Percentiles rank a stretch among this genome's conserved stretches.
Conservation (phyloP, 2,113 vertebrate genomes). For the Neogale vison region DNA sequence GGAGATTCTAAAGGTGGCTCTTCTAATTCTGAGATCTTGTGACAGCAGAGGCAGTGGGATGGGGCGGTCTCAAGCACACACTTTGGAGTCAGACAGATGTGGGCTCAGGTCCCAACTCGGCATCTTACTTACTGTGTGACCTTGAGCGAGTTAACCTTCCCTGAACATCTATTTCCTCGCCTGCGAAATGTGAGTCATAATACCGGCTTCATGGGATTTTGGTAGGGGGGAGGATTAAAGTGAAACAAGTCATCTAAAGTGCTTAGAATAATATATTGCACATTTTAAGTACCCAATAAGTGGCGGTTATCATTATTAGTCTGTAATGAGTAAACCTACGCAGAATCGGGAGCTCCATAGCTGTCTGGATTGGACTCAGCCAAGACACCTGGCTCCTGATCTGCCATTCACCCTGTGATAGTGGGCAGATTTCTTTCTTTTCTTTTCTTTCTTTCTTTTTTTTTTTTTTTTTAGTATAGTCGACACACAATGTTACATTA, state of each 20-base stretch:
- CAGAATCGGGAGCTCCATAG: not conserved
- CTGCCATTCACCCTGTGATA: not conserved
- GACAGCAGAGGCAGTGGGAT: not conserved
- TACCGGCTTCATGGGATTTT: not conserved
- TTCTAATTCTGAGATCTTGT: not conserved
- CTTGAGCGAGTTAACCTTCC: not conserved
- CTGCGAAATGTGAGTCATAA: not conserved
- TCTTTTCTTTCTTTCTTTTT: not conserved
- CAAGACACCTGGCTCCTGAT: not conserved
- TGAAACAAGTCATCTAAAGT: not conserved
- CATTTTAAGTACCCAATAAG: not conserved
- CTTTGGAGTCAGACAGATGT: not conserved
- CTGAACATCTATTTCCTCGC: not conserved
- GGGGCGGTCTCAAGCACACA: accelerated
- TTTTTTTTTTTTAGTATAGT: not conserved
- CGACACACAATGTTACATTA: not conserved
- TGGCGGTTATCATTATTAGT: not conserved
- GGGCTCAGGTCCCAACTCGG: not conserved
- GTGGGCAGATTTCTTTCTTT: not conserved
- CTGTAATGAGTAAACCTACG: not conserved
- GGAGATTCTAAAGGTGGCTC: not conserved
- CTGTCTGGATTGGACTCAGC: not conserved
- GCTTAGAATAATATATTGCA: not conserved
- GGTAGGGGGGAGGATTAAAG: not conserved
- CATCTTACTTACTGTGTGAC: not conserved